Evolutionary conservation across 2,797 vertebrate species (phyloP), one percentile per base, ranked within the genome.

Genomic region (Phataginus tricuspis): DNA sequence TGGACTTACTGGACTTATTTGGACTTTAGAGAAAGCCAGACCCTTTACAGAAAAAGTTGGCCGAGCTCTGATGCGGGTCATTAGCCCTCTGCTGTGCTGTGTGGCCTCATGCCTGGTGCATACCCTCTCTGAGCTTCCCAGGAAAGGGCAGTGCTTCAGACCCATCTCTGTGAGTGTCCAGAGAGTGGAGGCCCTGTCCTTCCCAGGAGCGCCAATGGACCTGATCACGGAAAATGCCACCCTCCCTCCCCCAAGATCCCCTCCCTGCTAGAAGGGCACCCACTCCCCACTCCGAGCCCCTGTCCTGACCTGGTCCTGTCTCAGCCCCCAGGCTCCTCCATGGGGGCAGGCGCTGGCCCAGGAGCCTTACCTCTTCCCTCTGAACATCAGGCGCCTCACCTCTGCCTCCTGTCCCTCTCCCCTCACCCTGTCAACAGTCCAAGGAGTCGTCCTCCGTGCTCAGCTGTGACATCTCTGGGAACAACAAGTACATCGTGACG

Each of bases 401-500:
- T 42, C 14, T 59, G 19, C 13, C n/a, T 49, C 37, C 83, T 72
- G 61, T 94, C 94, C 80, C 69, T 93, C 66, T 93, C 77, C 93
- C 27, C 13, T 37, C 19, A 7, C 12, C 34, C 25, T 1, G 0
- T 12, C 2, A 0, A 1, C 84, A 96, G 97, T 98, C 98, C 66
- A 98, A 98, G 97, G 98, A 98, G 27, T 98, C 97, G 2, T 99
- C 99, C 0, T 99, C 99, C 0, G 99, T 99, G 96, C 98, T 99
- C 98, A 99, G 99, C 98, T 99, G 99, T 0, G 99, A 99, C 95
- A 99, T 99, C 94, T 99, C 99, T 0, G 91, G 98, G 25, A 99
- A 99, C 0, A 99, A 99, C 97, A 99, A 99, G 96, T 99, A 99
- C 98, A 99, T 99, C 1, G 99, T 99, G 95, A 99, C 99, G 0